Evolutionary conservation across 1,140 invertebrate species (phyloP).

Genomic region (Penaeus vannamei): DNA sequence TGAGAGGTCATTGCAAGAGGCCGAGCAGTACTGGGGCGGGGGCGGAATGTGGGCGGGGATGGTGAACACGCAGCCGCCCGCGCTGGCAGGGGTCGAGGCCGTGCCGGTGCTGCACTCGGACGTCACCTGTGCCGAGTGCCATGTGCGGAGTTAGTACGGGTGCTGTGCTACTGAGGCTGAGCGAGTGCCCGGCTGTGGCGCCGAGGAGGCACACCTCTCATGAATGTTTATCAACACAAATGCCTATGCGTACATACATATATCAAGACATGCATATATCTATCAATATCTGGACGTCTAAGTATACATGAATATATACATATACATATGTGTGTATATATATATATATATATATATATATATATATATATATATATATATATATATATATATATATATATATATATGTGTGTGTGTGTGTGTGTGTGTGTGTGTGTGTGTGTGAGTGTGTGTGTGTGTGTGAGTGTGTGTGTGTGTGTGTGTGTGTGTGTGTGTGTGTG

Average conservation of each 20-base stretch:
- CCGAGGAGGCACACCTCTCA: background rate
- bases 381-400: too few species aligned
- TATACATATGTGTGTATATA: too few species aligned
- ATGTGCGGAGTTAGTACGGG: background rate
- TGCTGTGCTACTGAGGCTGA: background rate
- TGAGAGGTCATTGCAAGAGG: constrained; percentile 60
- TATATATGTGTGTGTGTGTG: too few species aligned
- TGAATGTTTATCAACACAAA: constrained; percentile 16
- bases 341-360: too few species aligned
- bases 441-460: too few species aligned
- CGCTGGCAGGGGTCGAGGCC: constrained; percentile 50
- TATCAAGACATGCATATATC: background rate
- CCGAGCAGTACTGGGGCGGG: constrained; percentile 67
- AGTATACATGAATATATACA: too few species aligned
- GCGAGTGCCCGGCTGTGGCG: background rate
- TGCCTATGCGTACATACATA: constrained; percentile 9
- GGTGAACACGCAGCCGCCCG: constrained; percentile 59
- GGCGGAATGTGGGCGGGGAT: constrained; percentile 67
- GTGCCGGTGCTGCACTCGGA: constrained; percentile 54
- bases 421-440: too few species aligned
- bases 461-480: too few species aligned
- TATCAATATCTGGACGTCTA: too few species aligned
- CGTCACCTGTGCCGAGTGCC: constrained; percentile 35
- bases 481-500: too few species aligned
- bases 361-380: too few species aligned